Percentiles rank a stretch among this genome's conserved stretches.
Conservation (phyloP, 2,113 vertebrate genomes). For the Nannospalax galili region DNA sequence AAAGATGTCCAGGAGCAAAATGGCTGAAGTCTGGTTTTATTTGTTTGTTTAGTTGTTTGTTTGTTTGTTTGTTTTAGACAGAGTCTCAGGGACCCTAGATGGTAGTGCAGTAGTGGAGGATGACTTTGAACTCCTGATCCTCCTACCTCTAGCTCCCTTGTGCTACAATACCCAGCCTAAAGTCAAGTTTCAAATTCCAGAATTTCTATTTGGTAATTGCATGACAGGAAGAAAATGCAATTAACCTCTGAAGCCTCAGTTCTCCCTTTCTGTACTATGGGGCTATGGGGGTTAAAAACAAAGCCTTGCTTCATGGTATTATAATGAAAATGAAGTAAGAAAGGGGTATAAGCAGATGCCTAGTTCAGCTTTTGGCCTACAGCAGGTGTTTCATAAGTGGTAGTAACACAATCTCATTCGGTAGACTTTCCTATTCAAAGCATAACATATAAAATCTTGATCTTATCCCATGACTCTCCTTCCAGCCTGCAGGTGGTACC, state of each 20-base stretch:
- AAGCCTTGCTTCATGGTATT: background rate
- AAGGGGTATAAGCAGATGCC: background rate
- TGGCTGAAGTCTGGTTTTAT: background rate
- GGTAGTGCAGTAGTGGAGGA: background rate
- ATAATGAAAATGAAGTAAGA: conserved; percentile 34
- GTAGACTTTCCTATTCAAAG: conserved; percentile 40
- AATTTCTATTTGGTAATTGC: background rate
- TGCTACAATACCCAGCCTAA: background rate
- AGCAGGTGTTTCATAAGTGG: background rate
- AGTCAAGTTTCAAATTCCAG: background rate
- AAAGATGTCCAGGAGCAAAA: background rate
- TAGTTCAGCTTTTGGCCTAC: background rate
- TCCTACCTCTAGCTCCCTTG: background rate
- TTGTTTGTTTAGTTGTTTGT: background rate
- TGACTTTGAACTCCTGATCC: background rate
- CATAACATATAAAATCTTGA: background rate
- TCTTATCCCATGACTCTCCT: background rate
- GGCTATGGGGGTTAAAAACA: background rate
- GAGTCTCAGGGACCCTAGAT: background rate
- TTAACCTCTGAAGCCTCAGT: conserved; percentile 26
- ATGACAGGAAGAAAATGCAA: background rate
- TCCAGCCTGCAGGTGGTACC: conserved; percentile 36
- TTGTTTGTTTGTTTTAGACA: background rate
- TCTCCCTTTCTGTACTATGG: background rate
- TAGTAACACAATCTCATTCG: background rate